These are phyloP conservation scores for Xenus cinereus DNA, from an alignment of 2,113 vertebrate genomes.

Conservation along the genomic window DNA sequence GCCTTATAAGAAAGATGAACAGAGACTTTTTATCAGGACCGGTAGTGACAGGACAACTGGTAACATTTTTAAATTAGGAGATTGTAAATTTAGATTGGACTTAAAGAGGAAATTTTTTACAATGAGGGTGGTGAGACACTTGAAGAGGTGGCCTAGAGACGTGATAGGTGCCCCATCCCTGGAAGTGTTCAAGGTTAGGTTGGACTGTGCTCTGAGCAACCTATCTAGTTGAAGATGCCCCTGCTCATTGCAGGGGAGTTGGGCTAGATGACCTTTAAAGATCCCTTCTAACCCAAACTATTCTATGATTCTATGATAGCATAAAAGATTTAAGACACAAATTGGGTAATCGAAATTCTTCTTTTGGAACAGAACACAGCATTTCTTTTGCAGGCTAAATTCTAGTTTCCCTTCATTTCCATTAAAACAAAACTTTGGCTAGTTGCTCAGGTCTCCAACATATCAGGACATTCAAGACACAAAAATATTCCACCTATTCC, in stretches of 20 bases:
- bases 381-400: background rate
- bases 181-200: background rate
- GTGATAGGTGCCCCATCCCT: background rate
- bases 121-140: background rate
- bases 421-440: background rate
- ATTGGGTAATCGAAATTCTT: background rate
- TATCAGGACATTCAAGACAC: background rate
- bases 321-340: background rate
- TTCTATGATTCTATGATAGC: background rate
- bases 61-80: background rate
- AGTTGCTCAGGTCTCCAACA: background rate
- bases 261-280: background rate
- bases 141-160: too few relatives aligned
- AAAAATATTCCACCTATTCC: background rate
- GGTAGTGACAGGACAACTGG: background rate
- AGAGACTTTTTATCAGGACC: background rate
- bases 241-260: background rate
- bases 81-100: background rate
- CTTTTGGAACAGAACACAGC: background rate
- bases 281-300: background rate
- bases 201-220: background rate
- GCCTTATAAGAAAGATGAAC: background rate
- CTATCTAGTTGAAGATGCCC: too few relatives aligned
- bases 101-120: background rate
- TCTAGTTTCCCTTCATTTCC: background rate